Conservation (phyloP, 2,888 invertebrate species). For the Nysson spinosus region DNA sequence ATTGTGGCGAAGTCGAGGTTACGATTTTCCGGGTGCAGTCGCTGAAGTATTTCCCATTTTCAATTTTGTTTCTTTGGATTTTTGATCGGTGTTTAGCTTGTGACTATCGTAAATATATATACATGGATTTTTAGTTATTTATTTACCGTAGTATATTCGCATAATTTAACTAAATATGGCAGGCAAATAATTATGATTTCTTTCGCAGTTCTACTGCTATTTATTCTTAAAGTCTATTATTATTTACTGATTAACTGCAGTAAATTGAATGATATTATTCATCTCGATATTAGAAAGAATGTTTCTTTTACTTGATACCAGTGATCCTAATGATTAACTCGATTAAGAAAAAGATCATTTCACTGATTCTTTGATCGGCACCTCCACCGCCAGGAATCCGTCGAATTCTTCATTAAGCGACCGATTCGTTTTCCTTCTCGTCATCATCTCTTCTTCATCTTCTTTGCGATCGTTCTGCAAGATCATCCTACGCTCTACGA, state of each 20-base stretch:
- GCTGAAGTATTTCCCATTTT: no score
- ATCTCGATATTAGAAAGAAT: constrained; percentile 8
- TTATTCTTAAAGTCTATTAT: no score
- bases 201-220: no score
- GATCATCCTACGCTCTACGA: constrained; percentile 43
- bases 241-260: no score
- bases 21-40: no score
- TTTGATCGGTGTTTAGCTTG: no score
- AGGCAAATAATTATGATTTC: no score
- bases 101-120: no score
- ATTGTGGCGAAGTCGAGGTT: neutral
- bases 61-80: neutral
- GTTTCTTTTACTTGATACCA: neutral
- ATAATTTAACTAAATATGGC: no score
- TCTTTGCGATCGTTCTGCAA: constrained; percentile 47
- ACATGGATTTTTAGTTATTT: no score
- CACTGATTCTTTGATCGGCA: constrained; percentile 55
- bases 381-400: constrained; percentile 48
- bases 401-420: constrained; percentile 61
- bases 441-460: constrained; percentile 57
- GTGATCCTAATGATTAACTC: constrained; percentile 53
- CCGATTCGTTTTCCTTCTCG: constrained; percentile 45
- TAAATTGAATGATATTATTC: no score
- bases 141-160: no score
- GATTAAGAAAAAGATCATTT: constrained; percentile 61